Evolutionary conservation across 2,797 vertebrate genomes (phyloP), one percentile per base, ranked within the genome.

Genomic region (Tapirus indicus): DNA sequence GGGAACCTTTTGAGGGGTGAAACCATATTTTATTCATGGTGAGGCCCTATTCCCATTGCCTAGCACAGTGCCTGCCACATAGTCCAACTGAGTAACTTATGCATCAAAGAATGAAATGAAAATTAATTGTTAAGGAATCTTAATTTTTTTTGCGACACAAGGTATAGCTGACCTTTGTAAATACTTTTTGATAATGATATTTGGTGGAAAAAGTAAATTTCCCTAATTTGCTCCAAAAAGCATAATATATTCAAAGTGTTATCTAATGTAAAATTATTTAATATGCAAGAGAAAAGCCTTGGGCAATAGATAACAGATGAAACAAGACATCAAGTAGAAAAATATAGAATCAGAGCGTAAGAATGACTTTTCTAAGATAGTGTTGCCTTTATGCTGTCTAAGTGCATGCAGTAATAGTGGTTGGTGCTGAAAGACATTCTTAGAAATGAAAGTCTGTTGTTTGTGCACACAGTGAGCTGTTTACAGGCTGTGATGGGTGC

Each of bases 131-230:
- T 44, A 75, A 77, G 9, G 6, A 92, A 60, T 87, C 60, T 84
- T 83, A 68, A 27, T 54, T 5, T 71, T 27, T 74, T 96, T 97
- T 62, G 23, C 14, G 92, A 14, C 35, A 86, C 41, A 89, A 47
- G 87, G 5, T 91, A n/a, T 64, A 64, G 9, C 41, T 91, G 41
- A 27, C 20, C 44, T 95, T 94, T 78, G 18, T 6, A 84, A 88
- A 95, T 88, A 38, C 29, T 94, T 16, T 49, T 93, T 88, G 35
- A 89, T 93, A 87, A 88, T 88, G 56, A 62, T 74, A 85, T 35
- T 78, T 91, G 17, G 7, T 62, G 14, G 20, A 71, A 41, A 91
- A 91, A 79, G 23, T 52, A 68, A 72, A 88, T 62, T 95, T 88
- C 25, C 27, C 23, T 49, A 62, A 66, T 92, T 96, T 92, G 32